Evolutionary conservation across 2,888 invertebrate species (phyloP), one percentile per base, ranked within the genome.

Genomic region (Polydrusus pterygomalis): DNA sequence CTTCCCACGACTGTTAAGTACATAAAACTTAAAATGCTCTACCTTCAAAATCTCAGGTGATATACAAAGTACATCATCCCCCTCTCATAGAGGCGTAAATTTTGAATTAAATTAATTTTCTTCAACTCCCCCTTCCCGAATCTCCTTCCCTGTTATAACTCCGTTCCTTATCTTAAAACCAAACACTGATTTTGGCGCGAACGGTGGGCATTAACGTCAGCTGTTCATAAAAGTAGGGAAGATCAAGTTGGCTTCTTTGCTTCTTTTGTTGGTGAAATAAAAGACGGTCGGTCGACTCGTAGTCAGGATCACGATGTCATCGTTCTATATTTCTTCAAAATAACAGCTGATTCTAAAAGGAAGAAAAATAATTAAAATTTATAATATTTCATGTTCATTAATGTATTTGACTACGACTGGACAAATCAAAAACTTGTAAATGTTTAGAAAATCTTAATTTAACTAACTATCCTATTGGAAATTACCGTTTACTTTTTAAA

Each of bases 191-290:
- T 51, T 54, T 58, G 38, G 58, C 58, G 58, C 38, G 38, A 58
- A 34, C 9, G 1, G 38, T 5, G 17, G 38, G n/a, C 34, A 0
- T 17, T n/a, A 25, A 38, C 38, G 34, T 17, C 58, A 58, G 58
- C 58, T 58, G 58, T 58, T 56, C 56, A n/a, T 11, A 5, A 11
- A 2, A 1, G 9, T 56, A 58, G 3, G 25, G 11, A 11, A 38
- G 58, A 58, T 58, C 58, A 58, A 20, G 58, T 58, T 58, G 58
- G 58, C 25, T 56, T 56, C 56, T 56, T 30, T 56, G 30, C 34
- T 58, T 58, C 58, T 58, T 58, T 58, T 58, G 58, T 58, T 17
- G 58, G 15, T 11, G 58, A 58, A 58, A 58, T 58, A 58, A 58
- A 58, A 17, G 58, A 38, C 38, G n/a, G 17, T 25, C 34, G 38